phyloP scores from a whole-genome alignment of 1,140 invertebrate species.

The Zelostemma sp. region DNA sequence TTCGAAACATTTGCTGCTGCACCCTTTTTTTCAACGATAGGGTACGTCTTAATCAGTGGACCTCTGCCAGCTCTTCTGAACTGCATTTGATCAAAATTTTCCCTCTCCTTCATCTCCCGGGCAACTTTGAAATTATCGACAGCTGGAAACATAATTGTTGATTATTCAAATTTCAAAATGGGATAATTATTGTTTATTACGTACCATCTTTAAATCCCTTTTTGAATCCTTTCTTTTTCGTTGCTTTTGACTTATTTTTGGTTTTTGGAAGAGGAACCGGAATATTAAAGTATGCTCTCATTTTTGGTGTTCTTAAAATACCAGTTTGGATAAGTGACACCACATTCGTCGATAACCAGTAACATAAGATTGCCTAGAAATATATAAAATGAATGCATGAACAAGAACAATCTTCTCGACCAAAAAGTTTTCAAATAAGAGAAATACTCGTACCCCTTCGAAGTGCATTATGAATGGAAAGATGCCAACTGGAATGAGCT shows the following conservation, averaged over 20 bases:
- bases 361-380: constrained; percentile 85
- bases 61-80: constrained; percentile 88
- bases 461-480: constrained; percentile 91
- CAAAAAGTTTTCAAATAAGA: constrained; percentile 1
- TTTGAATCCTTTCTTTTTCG: constrained; percentile 81
- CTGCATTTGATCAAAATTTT: constrained; percentile 80
- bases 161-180: constrained; percentile 15
- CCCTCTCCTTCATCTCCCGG: constrained; percentile 81
- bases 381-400: constrained; percentile 16
- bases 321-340: constrained; percentile 88
- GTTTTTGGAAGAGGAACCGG: constrained; percentile 70
- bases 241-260: constrained; percentile 68
- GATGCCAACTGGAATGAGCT: constrained; percentile 83
- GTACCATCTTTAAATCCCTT: constrained; percentile 87
- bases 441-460: constrained; percentile 75
- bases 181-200: constrained; percentile 57
- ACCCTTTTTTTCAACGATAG: constrained; percentile 73
- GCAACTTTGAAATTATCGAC: constrained; percentile 88
- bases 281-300: constrained; percentile 86
- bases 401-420: constrained; percentile 1
- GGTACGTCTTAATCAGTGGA: constrained; percentile 89
- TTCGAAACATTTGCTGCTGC: neutral
- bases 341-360: constrained; percentile 93
- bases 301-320: constrained; percentile 80
- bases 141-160: constrained; percentile 69